These are phyloP conservation scores for Ictalurus furcatus DNA, from an alignment of 2,113 vertebrate genomes.

Conservation along the genomic window DNA sequence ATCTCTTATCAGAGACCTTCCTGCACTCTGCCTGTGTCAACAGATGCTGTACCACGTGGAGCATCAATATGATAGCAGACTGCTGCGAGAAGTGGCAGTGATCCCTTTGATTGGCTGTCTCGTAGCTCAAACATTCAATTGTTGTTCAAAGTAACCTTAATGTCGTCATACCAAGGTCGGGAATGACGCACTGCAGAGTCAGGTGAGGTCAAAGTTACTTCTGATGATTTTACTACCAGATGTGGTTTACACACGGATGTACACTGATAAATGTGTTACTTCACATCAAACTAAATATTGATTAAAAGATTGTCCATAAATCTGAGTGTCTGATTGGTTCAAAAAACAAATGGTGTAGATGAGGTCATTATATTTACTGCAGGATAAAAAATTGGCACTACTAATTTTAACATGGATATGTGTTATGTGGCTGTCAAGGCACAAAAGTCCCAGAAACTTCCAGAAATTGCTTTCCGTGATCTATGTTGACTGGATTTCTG, in stretches of 20 bases:
- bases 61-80: constrained; percentile 65
- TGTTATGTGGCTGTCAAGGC: background rate
- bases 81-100: background rate
- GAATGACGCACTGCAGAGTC: constrained; percentile 39
- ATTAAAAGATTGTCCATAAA: background rate
- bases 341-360: background rate
- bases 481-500: constrained; percentile 7
- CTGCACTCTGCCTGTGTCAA: constrained; percentile 76
- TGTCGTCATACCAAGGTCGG: constrained; percentile 43
- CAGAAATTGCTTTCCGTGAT: background rate
- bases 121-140: constrained; percentile 26
- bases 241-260: background rate
- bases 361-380: constrained; percentile 18
- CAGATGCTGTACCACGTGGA: constrained; percentile 78
- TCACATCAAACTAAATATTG: background rate
- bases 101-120: constrained; percentile 33
- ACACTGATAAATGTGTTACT: background rate
- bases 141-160: constrained; percentile 24
- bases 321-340: background rate
- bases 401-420: background rate
- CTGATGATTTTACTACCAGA: background rate
- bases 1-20: constrained; percentile 73
- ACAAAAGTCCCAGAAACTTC: background rate
- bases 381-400: constrained; percentile 4
- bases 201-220: constrained; percentile 18